Conservation (phyloP, 2,113 vertebrate species). For the Triplophysa tibetana region DNA sequence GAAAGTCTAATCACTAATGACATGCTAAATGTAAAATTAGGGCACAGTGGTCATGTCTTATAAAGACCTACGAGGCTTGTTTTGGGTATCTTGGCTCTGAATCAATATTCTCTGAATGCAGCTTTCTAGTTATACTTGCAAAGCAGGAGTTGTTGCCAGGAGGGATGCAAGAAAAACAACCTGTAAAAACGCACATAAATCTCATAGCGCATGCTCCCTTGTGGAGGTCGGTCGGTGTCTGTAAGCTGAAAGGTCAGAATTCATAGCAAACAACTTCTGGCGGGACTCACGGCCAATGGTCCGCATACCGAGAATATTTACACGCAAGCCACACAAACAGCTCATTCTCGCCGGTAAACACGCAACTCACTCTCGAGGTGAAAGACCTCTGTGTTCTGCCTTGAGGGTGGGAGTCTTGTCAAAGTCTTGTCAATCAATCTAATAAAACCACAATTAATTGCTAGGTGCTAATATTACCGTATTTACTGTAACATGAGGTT, state of each 20-base stretch:
- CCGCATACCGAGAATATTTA: constrained; percentile 51
- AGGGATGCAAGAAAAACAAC: constrained; percentile 34
- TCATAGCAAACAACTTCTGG: constrained; percentile 47
- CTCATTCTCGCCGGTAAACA: constrained; percentile 37
- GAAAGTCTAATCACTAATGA: neutral
- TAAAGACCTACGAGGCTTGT: neutral
- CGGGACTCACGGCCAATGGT: constrained; percentile 34
- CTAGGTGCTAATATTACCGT: neutral
- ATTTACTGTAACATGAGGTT: neutral
- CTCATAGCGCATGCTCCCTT: constrained; percentile 1
- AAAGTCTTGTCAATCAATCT: constrained; percentile 9
- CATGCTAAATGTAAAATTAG: neutral
- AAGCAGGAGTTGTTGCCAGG: constrained; percentile 15
- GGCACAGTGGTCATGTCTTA: neutral
- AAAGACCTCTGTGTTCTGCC: neutral
- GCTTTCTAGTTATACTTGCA: constrained; percentile 36
- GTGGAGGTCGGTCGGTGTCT: constrained; percentile 39
- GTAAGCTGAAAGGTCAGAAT: constrained; percentile 46
- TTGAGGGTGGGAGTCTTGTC: neutral
- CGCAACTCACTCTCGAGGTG: constrained; percentile 15
- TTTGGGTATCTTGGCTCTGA: constrained; percentile 4
- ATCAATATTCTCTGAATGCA: constrained; percentile 17
- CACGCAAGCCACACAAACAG: constrained; percentile 46
- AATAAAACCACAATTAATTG: neutral
- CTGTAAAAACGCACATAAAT: constrained; percentile 36